Conservation (phyloP, 2,113 vertebrate genomes). For the Climacteris rufus region DNA sequence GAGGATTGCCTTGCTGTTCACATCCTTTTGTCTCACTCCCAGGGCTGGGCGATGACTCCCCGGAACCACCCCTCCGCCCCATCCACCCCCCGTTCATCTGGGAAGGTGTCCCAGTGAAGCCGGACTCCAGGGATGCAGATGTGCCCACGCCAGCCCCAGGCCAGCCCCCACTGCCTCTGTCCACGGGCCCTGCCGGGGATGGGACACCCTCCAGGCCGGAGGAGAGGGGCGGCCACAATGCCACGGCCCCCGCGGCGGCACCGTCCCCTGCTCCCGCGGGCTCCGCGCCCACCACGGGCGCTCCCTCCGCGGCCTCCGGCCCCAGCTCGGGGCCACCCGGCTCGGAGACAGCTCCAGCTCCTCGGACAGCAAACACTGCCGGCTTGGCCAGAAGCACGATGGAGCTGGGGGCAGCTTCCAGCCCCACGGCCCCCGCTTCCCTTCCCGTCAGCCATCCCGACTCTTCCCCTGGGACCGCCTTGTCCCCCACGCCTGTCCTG, state of each 20-base stretch:
- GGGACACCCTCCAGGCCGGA: accelerated
- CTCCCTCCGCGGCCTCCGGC: accelerated
- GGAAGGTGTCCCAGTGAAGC: neutral
- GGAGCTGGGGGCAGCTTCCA: neutral
- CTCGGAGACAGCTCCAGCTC: neutral
- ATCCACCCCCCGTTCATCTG: neutral
- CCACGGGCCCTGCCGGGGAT: neutral
- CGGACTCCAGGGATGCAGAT: neutral
- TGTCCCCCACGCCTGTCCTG: neutral
- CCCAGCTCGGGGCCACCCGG: neutral
- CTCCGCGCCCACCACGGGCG: accelerated
- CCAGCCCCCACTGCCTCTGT: accelerated
- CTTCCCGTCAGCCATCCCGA: accelerated
- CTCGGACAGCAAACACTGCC: neutral
- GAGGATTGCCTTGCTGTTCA: neutral
- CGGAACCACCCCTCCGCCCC: accelerated
- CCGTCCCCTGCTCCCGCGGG: neutral
- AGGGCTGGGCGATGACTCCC: conserved; percentile 41
- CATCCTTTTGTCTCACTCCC: neutral
- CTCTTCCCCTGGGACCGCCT: accelerated
- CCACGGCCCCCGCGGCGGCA: accelerated
- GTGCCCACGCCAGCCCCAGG: neutral
- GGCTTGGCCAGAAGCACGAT: neutral
- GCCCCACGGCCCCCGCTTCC: neutral
- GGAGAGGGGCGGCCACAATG: neutral